These are phyloP conservation scores for Calvadosia cruxmelitensis DNA, from an alignment of 30 jellyfish, hydroid and myxozoan genomes.

Conservation along the genomic window DNA sequence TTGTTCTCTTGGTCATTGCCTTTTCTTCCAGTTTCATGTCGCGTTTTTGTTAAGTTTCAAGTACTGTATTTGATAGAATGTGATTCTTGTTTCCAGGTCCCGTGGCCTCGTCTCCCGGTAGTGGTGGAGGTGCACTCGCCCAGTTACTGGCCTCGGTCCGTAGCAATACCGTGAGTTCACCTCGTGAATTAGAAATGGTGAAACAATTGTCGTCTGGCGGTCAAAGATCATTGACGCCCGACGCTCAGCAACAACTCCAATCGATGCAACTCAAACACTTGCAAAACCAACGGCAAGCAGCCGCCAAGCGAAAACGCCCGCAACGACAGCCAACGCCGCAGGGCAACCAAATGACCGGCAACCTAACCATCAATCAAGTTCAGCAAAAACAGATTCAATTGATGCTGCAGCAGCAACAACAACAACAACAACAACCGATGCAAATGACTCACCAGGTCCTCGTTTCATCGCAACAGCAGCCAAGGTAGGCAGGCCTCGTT, in stretches of 20 bases:
- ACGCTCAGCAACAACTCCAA: conserved; percentile 32
- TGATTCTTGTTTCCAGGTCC: neutral
- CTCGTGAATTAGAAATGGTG: neutral
- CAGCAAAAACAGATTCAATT: conserved; percentile 8
- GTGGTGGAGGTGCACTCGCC: neutral
- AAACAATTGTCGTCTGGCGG: neutral
- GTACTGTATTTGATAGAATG: too few species aligned
- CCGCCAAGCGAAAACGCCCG: conserved; percentile 23
- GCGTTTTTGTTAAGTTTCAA: too few species aligned
- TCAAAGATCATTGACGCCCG: conserved; percentile 15
- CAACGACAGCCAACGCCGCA: conserved; percentile 18
- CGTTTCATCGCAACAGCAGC: neutral
- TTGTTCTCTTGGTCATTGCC: too few species aligned
- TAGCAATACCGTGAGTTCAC: neutral
- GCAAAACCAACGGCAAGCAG: conserved; percentile 50
- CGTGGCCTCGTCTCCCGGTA: neutral
- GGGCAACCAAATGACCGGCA: conserved; percentile 20
- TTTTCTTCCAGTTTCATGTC: too few species aligned
- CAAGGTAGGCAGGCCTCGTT: too few species aligned
- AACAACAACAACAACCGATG: conserved; percentile 47
- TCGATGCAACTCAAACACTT: conserved; percentile 34
- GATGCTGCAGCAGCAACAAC: conserved; percentile 32
- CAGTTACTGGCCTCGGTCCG: neutral
- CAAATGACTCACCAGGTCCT: too few species aligned
- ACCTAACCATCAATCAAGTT: conserved; percentile 5